These are phyloP conservation scores for Ictalurus furcatus DNA, from an alignment of 2,113 vertebrate species.

Conservation along the genomic window DNA sequence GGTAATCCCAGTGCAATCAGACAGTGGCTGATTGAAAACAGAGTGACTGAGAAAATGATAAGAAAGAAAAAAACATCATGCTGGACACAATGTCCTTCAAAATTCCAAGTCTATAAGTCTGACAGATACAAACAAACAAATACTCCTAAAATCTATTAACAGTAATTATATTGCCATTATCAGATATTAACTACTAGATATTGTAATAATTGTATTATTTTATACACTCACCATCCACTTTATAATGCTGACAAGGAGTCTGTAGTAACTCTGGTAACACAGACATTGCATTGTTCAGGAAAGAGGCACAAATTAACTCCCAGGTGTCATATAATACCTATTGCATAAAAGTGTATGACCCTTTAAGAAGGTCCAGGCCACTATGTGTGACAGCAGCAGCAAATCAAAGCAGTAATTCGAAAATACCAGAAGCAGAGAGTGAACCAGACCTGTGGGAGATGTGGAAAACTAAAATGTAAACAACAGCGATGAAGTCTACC, in stretches of 20 bases:
- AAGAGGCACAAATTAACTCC: too few species aligned
- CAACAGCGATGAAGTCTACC: background rate
- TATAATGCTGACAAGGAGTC: too few species aligned
- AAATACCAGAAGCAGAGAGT: background rate
- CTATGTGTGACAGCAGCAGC: background rate
- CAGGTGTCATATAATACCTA: too few species aligned
- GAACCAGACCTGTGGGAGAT: background rate
- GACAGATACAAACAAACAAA: background rate
- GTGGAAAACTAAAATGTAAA: conserved; percentile 3
- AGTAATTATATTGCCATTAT: background rate
- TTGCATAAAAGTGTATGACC: too few species aligned
- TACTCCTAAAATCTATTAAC: background rate
- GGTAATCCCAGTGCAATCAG: conserved; percentile 69
- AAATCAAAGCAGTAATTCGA: background rate
- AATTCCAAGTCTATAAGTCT: background rate
- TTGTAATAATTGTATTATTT: too few species aligned
- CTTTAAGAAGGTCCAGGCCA: too few species aligned
- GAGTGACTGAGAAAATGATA: conserved; percentile 52
- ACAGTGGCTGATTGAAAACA: conserved; percentile 61
- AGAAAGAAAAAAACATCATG: conserved; percentile 43
- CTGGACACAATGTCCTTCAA: conserved; percentile 67
- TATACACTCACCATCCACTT: too few species aligned
- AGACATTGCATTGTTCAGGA: too few species aligned
- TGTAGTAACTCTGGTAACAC: too few species aligned
- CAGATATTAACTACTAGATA: too few species aligned